These are phyloP conservation scores for Noctua comes DNA, from an alignment of 2,888 invertebrate species.

Conservation along the genomic window DNA sequence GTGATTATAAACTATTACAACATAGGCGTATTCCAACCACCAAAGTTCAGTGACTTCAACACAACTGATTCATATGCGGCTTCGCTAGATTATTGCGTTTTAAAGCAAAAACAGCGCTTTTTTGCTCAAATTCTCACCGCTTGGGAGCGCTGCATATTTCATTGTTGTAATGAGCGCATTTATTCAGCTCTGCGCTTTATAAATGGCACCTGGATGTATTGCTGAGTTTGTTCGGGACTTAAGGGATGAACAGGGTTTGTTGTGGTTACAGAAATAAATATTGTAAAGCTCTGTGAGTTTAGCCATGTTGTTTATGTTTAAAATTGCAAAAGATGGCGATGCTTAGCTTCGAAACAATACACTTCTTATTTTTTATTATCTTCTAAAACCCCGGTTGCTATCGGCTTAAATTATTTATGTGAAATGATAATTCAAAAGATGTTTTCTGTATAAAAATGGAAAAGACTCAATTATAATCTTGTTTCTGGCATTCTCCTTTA, in stretches of 20 bases:
- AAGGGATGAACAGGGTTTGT: slow-evolving; percentile 4
- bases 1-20: slow-evolving; percentile 35
- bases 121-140: slow-evolving; percentile 31
- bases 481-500: neutral
- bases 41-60: slow-evolving; percentile 15
- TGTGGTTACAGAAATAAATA: slow-evolving; percentile 16
- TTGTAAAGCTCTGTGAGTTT: neutral
- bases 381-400: neutral
- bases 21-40: neutral
- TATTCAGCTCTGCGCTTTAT: slow-evolving; percentile 40
- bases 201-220: slow-evolving; percentile 38
- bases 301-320: neutral
- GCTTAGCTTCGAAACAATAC: neutral
- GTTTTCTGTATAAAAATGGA: neutral
- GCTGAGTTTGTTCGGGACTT: slow-evolving; percentile 12
- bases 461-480: neutral
- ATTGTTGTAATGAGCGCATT: slow-evolving; percentile 46
- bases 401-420: neutral
- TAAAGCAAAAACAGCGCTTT: slow-evolving; percentile 37
- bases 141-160: slow-evolving; percentile 44
- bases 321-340: neutral
- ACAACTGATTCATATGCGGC: slow-evolving; percentile 17
- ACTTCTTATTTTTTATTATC: neutral
- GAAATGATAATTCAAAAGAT: neutral
- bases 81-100: slow-evolving; percentile 42